Conservation (phyloP, 2,797 vertebrate genomes). For the Cuniculus paca region DNA sequence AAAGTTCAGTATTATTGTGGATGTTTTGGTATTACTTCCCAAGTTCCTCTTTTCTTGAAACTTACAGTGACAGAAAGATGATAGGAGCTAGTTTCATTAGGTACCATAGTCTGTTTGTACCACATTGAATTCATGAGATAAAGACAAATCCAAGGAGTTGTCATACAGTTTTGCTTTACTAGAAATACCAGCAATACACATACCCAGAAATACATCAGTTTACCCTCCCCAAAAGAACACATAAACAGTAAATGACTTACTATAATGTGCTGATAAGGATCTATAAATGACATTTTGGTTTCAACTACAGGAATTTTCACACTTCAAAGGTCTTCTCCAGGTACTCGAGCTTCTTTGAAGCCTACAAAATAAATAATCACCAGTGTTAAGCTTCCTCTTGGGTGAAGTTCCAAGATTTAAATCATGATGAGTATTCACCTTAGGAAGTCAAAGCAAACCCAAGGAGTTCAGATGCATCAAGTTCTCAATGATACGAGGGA, state of each 20-base stretch:
- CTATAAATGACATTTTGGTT: slow-evolving; percentile 93
- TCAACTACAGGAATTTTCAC: slow-evolving; percentile 71
- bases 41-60: slow-evolving; percentile 14
- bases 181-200: background rate
- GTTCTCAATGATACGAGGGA: background rate
- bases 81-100: background rate
- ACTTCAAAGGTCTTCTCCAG: slow-evolving; percentile 73
- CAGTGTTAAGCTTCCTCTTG: slow-evolving; percentile 61
- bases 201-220: background rate
- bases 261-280: slow-evolving; percentile 95
- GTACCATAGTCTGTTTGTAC: background rate
- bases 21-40: background rate
- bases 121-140: background rate
- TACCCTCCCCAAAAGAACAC: background rate
- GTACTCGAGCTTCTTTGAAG: slow-evolving; percentile 69
- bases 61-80: slow-evolving; percentile 23
- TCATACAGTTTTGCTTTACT: slow-evolving; percentile 11
- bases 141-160: background rate
- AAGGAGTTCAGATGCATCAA: background rate
- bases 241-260: slow-evolving; percentile 90
- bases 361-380: slow-evolving; percentile 76
- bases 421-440: background rate
- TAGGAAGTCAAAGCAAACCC: background rate
- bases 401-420: slow-evolving; percentile 45
- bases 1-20: background rate